Evolutionary conservation across 2,797 vertebrate genomes (phyloP).

Genomic region (Australoheros facetus): DNA sequence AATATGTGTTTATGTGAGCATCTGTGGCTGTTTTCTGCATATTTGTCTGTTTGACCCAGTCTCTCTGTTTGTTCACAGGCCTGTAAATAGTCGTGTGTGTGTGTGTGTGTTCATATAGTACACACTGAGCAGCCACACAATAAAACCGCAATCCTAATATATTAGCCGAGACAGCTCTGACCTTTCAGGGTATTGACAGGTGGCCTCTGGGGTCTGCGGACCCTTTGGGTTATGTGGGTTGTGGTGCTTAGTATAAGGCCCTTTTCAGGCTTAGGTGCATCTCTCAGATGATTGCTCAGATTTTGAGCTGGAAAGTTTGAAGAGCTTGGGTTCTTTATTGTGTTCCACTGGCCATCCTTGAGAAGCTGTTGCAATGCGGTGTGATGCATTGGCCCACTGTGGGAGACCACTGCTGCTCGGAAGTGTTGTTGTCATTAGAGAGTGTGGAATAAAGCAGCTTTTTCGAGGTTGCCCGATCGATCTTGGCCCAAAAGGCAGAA

Average conservation of each 20-base stretch:
- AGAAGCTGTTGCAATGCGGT: too few species aligned
- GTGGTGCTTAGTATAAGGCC: too few species aligned
- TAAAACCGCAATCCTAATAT: not conserved
- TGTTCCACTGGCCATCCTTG: not conserved
- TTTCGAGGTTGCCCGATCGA: not conserved
- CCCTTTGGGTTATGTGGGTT: not conserved
- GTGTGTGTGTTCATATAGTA: not conserved
- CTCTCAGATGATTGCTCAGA: fast-evolving
- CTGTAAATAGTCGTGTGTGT: not conserved
- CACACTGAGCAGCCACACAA: not conserved
- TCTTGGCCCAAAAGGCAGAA: not conserved
- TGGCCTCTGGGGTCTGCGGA: not conserved
- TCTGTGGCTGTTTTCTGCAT: not conserved
- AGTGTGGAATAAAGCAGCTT: not conserved
- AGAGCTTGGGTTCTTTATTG: not conserved
- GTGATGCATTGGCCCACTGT: too few species aligned
- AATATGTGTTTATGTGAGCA: not conserved
- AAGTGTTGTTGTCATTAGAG: not conserved
- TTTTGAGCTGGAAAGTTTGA: too few species aligned
- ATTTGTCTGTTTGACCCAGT: not conserved
- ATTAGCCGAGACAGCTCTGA: fast-evolving
- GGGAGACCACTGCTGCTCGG: too few species aligned
- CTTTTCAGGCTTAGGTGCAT: not conserved
- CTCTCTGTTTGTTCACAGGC: not conserved
- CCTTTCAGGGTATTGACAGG: not conserved